phyloP scores from a whole-genome alignment of 2,797 vertebrate genomes.

The Mus caroli region DNA sequence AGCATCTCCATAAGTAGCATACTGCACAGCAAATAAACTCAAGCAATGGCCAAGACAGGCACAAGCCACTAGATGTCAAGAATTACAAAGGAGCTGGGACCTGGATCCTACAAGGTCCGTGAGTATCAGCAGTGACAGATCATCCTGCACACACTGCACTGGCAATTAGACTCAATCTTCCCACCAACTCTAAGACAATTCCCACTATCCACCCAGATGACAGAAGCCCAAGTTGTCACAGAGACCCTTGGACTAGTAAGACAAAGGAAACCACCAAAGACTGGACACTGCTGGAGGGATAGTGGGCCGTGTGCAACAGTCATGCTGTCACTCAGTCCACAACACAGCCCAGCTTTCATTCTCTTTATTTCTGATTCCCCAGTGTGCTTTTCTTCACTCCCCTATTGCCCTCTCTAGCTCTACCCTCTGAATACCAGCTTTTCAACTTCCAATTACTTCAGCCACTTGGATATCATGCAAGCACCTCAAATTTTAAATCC shows the following conservation, averaged over 20 bases:
- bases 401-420: neutral
- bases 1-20: neutral
- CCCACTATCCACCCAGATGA: slow-evolving; percentile 16
- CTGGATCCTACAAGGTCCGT: slow-evolving; percentile 11
- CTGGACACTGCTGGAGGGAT: neutral
- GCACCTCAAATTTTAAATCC: slow-evolving; percentile 27
- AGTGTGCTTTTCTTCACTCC: neutral
- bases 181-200: neutral
- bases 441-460: neutral
- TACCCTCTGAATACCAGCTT: slow-evolving; percentile 26
- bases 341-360: neutral
- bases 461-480: neutral
- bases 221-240: slow-evolving; percentile 8
- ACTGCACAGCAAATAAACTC: neutral
- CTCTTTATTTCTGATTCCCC: neutral
- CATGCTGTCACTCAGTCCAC: neutral
- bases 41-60: neutral
- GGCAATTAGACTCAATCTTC: neutral
- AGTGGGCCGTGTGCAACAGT: neutral
- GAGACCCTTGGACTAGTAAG: neutral
- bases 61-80: neutral
- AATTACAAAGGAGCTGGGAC: neutral
- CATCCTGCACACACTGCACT: neutral
- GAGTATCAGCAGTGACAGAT: neutral
- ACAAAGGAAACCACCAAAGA: neutral